Base-by-base conservation (phyloP, 2,888 invertebrate species). In the Anorthoa munda region DNA sequence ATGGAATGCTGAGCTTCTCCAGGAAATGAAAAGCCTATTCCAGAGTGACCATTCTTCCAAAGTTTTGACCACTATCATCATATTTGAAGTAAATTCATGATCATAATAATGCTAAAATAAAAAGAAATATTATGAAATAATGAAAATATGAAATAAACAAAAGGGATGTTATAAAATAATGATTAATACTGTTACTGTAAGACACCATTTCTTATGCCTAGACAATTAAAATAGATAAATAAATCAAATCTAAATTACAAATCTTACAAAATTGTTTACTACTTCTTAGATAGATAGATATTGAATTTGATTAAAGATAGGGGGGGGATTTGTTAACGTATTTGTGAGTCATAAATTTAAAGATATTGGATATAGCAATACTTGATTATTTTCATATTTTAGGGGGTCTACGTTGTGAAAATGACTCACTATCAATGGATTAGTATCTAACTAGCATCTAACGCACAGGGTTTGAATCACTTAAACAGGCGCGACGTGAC, bases 31-130 rank as follows among this genome's bases (percentile, higher is more conserved):
- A 66, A 59, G 1, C 23, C 9, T 0, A 39, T 66, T 23, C 1
- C 18, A 39, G 9, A 13, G 31, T 17, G 31, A 50, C 0, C 17
- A n/a, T 9, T n/a, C 9, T n/a, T 68, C 15, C 5, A 50, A 18
- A 0, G 5, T 5, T 65, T 50, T 18, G 23, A 1, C 15, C 31
- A 51, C 18, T 45, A n/a, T 23, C 15, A 23, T 12, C 39, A n/a
- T 45, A 26, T 45, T 53, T 68, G 51, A 53, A 50, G 45, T 53
- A 69, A 53, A 17, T 45, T 69, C 23, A 2, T 53, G 13, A 53
- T 23, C 18, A 15, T 17, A 23, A 23, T 21, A 4, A 4, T 13
- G 7, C 39, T 51, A 45, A 68, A 68, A 66, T 23, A 4, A 45
- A 68, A 66, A 51, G 15, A 9, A 21, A 4, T 50, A 0, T 13